Conservation (phyloP, 2,113 vertebrate genomes). For the Serinus canaria region DNA sequence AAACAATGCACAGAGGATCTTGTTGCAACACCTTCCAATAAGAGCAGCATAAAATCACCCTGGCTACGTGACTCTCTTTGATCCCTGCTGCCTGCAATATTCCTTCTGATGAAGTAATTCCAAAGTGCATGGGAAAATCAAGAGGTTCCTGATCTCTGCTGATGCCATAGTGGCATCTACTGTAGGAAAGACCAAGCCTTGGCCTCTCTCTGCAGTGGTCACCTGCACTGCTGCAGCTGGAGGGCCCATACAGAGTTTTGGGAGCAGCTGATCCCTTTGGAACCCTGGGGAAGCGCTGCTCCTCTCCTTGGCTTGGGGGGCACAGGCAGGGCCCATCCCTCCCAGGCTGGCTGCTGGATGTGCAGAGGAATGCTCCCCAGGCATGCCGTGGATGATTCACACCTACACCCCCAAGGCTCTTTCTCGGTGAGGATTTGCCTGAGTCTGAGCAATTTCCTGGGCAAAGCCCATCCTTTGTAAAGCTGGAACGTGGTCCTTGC, state of each 20-base stretch:
- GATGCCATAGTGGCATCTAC: background rate
- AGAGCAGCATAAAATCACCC: background rate
- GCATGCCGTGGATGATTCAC: background rate
- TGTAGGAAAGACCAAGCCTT: background rate
- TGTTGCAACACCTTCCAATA: slow-evolving; percentile 16
- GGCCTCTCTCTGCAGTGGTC: background rate
- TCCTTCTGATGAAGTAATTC: background rate
- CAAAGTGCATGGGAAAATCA: background rate
- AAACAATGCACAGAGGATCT: background rate
- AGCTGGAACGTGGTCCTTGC: background rate
- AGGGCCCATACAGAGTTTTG: background rate
- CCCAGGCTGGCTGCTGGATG: background rate
- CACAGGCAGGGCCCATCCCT: background rate
- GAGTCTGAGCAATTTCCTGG: background rate
- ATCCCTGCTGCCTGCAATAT: background rate
- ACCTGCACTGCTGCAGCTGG: background rate
- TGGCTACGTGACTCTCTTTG: background rate
- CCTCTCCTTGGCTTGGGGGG: background rate
- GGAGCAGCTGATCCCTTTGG: background rate
- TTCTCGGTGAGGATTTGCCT: background rate
- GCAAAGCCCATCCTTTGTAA: background rate
- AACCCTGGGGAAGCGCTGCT: background rate
- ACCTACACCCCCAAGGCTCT: background rate
- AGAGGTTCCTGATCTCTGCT: background rate
- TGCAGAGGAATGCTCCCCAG: background rate